Percentiles rank a stretch among this genome's conserved stretches.
These are phyloP conservation scores for Silurus lanzhouensis DNA, from an alignment of 2,797 vertebrate genomes.

Conservation along the genomic window DNA sequence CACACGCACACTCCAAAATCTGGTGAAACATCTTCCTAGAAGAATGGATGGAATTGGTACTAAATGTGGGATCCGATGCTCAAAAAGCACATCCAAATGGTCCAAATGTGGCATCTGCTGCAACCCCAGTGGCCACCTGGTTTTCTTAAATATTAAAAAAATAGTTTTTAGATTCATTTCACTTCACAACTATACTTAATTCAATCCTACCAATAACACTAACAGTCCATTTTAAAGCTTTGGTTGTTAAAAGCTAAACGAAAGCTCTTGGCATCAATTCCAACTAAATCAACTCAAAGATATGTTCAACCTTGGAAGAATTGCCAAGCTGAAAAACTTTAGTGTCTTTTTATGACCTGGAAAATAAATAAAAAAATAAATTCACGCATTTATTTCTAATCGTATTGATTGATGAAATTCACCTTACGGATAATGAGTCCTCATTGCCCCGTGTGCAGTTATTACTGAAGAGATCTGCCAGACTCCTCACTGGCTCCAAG, in stretches of 20 bases:
- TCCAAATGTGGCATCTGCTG: no score
- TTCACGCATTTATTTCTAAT: conserved; percentile 7
- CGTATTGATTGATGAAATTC: neutral
- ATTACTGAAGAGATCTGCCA: neutral
- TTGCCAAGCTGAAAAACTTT: neutral
- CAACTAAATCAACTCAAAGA: neutral
- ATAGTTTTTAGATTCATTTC: no score
- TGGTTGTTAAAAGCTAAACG: neutral
- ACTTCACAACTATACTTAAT: neutral
- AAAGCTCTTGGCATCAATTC: neutral
- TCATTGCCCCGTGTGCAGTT: neutral
- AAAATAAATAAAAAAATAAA: neutral
- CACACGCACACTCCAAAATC: no score
- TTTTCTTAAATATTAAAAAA: no score
- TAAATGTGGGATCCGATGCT: no score
- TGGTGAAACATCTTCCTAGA: no score
- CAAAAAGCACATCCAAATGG: no score
- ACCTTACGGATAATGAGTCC: neutral
- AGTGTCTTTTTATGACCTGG: neutral
- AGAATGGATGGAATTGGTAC: no score
- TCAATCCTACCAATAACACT: neutral
- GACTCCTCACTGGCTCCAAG: neutral
- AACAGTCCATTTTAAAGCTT: neutral
- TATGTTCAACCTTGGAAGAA: neutral
- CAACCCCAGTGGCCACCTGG: no score